Evolutionary conservation across 53 echinoderm and acorn worm genomes (phyloP).

Genomic region (Temnopleurus reevesii): DNA sequence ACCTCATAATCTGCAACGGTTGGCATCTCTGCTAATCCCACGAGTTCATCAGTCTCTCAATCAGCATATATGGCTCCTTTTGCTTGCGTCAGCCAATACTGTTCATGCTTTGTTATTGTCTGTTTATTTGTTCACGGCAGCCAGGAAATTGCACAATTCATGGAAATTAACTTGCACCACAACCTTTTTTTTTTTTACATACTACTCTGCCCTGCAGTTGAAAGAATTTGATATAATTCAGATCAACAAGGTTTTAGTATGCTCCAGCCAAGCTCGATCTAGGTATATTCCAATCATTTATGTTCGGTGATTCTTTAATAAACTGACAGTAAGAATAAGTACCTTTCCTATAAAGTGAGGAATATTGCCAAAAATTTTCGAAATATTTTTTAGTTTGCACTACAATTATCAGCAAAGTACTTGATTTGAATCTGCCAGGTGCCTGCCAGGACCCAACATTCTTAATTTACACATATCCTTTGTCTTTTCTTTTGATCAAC

Average conservation of each 20-base stretch:
- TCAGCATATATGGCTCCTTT: background rate
- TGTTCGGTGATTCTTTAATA: no score
- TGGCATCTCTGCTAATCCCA: background rate
- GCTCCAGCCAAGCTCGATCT: background rate
- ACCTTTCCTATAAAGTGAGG: no score
- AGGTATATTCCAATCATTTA: background rate
- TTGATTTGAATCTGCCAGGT: no score
- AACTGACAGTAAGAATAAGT: no score
- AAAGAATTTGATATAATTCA: background rate
- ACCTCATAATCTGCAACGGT: background rate
- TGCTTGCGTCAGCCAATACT: background rate
- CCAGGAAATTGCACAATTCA: background rate
- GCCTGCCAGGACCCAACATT: no score
- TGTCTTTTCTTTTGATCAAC: background rate
- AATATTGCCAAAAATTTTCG: no score
- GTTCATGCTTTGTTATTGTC: background rate
- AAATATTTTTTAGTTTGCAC: no score
- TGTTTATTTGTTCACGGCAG: background rate
- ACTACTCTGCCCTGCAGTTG: background rate
- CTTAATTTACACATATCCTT: no score
- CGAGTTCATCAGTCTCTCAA: background rate
- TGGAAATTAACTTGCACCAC: background rate
- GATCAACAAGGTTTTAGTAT: background rate
- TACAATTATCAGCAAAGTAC: no score
- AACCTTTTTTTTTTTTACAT: background rate